Evolutionary conservation across 92 coral and sea anemone species (phyloP), one percentile per base, ranked within the genome.

Genomic region (Palythoa caribaeorum): DNA sequence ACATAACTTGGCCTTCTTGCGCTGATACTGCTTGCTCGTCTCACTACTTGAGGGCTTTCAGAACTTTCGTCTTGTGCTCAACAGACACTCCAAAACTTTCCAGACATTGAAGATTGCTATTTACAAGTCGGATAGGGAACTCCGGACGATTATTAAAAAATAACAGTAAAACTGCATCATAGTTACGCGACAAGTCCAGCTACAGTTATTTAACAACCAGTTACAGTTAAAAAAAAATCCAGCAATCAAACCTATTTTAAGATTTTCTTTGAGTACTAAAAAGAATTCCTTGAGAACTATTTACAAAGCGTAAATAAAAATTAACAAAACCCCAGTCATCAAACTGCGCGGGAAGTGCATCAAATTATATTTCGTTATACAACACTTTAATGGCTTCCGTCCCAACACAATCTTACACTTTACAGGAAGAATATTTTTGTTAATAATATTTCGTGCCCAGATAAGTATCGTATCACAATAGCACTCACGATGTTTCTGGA

Each of bases 301-400:
- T 81, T 63, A 81, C 86, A 38, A 44, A 66, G 74, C 14, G 39
- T 10, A 74, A 81, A 6, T 15, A 1, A 17, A 50, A 40, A 21
- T 68, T 62, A 80, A 80, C 85, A 63, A 38, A 48, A n/a, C 57
- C 15, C 47, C 28, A 65, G 75, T 81, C 75, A 28, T 8, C 6
- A 55, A 48, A 70, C 65, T 59, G 6, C 19, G 65, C 6, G 16
- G 50, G 50, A 59, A 59, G 4, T 59, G 16, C 6, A 15, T 59
- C 19, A 20, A 7, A 16, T 7, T 63, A 1, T 6, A 63, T 17
- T 1, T 19, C 2, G 20, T 1, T 6, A n/a, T 63, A n/a, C 57
- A 55, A 63, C 76, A n/a, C 66, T 81, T 66, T 16, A 81, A 44
- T 66, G 86, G 86, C 52, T 81, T 81, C 86, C 39, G 47, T 12